phyloP scores from a whole-genome alignment of 2,113 vertebrate genomes.

The Corydoras sp. region DNA sequence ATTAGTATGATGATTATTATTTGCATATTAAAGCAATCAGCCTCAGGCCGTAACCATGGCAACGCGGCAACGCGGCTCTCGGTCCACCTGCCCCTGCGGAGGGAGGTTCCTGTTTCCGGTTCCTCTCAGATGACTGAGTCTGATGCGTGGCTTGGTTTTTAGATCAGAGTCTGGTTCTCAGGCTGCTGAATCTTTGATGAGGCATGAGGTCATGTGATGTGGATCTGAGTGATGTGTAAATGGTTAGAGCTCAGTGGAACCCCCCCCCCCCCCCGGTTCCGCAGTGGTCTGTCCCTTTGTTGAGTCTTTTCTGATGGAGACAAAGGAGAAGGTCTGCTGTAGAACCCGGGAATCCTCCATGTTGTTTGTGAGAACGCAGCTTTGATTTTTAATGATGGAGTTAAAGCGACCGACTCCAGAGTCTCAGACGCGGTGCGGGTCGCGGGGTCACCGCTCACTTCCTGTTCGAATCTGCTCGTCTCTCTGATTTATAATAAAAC shows the following conservation, averaged over 20 bases:
- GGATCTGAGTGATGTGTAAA: not conserved
- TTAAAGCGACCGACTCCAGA: no score
- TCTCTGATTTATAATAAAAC: no score
- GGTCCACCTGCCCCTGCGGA: not conserved
- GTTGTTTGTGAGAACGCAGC: no score
- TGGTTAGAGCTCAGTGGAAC: not conserved
- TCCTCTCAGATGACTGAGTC: not conserved
- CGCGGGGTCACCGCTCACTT: no score
- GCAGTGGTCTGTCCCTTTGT: constrained; percentile 21
- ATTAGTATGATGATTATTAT: no score
- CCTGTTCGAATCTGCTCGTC: no score
- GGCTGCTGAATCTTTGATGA: not conserved
- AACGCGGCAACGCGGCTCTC: not conserved
- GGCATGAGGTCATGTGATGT: not conserved
- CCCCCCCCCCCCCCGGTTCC: not conserved
- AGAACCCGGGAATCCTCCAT: no score
- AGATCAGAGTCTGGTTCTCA: no score
- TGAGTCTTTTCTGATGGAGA: constrained; percentile 1
- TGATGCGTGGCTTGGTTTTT: no score
- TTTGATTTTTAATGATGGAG: no score
- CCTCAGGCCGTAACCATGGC: not conserved
- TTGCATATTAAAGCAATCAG: no score
- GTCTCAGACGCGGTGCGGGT: no score
- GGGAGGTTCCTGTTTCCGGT: not conserved
- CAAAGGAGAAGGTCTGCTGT: constrained; percentile 1